phyloP scores from a whole-genome alignment of 2,888 invertebrate genomes.

The Ecdyonurus torrentis region DNA sequence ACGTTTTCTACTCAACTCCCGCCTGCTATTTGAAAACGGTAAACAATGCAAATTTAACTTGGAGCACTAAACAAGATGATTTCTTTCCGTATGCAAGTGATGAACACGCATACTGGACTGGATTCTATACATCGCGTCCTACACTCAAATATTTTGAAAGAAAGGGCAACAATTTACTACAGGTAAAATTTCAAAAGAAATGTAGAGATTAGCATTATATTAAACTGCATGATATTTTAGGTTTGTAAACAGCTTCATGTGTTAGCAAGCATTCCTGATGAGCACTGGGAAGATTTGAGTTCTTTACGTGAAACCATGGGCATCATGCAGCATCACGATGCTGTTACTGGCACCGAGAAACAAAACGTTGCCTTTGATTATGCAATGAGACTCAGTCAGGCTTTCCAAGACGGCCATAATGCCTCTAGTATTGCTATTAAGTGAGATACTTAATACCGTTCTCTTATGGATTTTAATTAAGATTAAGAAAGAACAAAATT shows the following conservation, averaged over 20 bases:
- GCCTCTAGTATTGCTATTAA: slow-evolving; percentile 38
- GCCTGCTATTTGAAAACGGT: slow-evolving; percentile 69
- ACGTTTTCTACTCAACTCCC: slow-evolving; percentile 72
- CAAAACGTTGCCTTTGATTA: slow-evolving; percentile 82
- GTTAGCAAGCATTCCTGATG: slow-evolving; percentile 12
- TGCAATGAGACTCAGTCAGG: slow-evolving; percentile 50
- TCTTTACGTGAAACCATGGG: slow-evolving; percentile 21
- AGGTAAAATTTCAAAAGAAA: slow-evolving; percentile 31
- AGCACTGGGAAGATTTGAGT: slow-evolving; percentile 15
- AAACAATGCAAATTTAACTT: slow-evolving; percentile 45
- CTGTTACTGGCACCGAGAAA: slow-evolving; percentile 72
- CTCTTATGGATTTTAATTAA: too few species aligned
- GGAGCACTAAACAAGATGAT: slow-evolving; percentile 63
- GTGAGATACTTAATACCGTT: too few species aligned
- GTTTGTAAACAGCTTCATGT: slow-evolving; percentile 20
- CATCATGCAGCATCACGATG: slow-evolving; percentile 36
- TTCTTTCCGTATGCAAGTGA: slow-evolving; percentile 87
- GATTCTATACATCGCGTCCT: slow-evolving; percentile 71
- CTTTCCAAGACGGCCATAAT: slow-evolving; percentile 40
- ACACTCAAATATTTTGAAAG: slow-evolving; percentile 63
- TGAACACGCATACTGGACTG: slow-evolving; percentile 83
- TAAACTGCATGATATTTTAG: too few species aligned
- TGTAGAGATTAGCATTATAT: too few species aligned
- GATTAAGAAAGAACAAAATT: too few species aligned
- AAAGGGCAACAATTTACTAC: slow-evolving; percentile 54